Evolutionary conservation across 2,113 vertebrate genomes (phyloP), one percentile per base, ranked within the genome.

Genomic region (Corydoras maculifer): DNA sequence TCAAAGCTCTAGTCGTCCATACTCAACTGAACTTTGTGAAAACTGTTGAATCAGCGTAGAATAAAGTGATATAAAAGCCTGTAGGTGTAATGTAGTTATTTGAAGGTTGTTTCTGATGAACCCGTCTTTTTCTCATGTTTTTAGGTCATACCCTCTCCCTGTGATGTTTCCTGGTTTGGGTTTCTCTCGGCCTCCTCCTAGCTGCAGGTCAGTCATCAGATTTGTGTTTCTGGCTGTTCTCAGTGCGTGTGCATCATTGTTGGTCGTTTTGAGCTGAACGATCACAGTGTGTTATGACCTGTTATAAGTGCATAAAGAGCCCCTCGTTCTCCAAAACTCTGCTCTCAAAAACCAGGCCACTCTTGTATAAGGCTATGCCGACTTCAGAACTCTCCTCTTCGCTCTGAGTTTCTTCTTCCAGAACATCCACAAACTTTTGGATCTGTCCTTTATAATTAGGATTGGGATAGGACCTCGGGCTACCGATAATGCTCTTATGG

Each of bases 371-470:
- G 18, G 70, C 29, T 15, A 29, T 51, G 51, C 11, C 50, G 58
- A 68, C 32, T 14, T 77, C 78, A 13, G 61, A 29, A 3, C 53
- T 72, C 30, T 77, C 72, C 4, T 25, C 48, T 53, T 58, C 65
- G 4, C 15, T 14, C 63, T 15, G 65, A 2, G 77, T 65, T 43
- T 25, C 15, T 14, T 14, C 9, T 15, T 58, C 59, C 14, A 69
- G 50, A 32, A 29, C 9, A 18, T 73, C 69, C 3, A 69, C 25
- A 12, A 70, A 55, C 10, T 12, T 60, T 3, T 77, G 65, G 25
- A 31, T 59, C 70, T 77, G 65, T 59, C 78, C 69, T 77, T 72
- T 80, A 70, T 75, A 80, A 62, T 68, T 73, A 54, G 73, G 72
- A 35, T 80, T 80, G 0, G 70, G 69, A 69, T 66, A 69, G n/a